Base-by-base conservation (phyloP, 2,888 invertebrate species). In the Plagiodera versicolora region DNA sequence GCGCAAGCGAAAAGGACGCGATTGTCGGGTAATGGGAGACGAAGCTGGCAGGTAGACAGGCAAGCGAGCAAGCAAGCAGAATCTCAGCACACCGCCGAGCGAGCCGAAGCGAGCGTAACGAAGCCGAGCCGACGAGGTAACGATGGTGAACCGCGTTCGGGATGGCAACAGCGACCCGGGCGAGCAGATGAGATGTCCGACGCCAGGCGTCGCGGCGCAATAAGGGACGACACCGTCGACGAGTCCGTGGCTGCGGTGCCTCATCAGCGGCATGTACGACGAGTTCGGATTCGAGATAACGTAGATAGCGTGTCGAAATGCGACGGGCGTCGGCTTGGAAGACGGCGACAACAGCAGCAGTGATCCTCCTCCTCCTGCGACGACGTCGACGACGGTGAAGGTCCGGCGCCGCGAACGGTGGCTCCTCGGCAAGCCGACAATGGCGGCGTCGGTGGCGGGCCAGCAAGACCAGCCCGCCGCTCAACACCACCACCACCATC, bases 371-470 rank as follows among this genome's bases (percentile, higher is more conserved):
- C 24, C 24, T 24, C 24, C 24, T 24, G 24, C 32, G 32, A 32
- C 32, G 32, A 9, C 32, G 32, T 10, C 32, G 32, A 32, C 32
- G 32, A 81, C 83, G 83, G 84, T 51, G 51, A 84, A 82, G 83
- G 83, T 84, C 83, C 83, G 84, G 84, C 84, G 84, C 82, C 24
- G 24, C 24, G 83, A 83, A 81, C 82, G 82, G 83, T 81, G 83
- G 84, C 24, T 24, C 24, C 83, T 82, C 81, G 82, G 82, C 82
- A 83, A 80, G 79, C 24, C 24, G 24, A 24, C 24, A 24, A 83
- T 60, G 47, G 60, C 83, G 83, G 83, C 83, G 83, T 82, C 84
- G 81, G 82, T 80, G 80, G 68, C 24, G 24, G 24, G 24, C 24
- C 24, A 24, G 67, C 65, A 67, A 68, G 67, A 66, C 65, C 67